Base-by-base conservation (phyloP, 2,797 vertebrate species). In the Aplochiton taeniatus region DNA sequence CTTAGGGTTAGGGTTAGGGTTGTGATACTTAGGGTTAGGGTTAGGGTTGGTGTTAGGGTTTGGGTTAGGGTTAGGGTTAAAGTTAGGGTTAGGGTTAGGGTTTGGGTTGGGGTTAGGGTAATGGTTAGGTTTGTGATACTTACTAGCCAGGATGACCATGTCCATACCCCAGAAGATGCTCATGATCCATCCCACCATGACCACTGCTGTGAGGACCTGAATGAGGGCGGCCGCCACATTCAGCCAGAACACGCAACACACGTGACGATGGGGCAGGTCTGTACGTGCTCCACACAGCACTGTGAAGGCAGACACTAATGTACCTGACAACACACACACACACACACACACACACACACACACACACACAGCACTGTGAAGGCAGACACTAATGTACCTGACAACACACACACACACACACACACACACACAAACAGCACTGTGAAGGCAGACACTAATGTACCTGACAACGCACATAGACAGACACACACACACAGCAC, bases 121-220 rank as follows among this genome's bases (percentile, higher is more conserved):
- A n/a, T n/a, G n/a, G n/a, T n/a, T n/a, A n/a, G n/a, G n/a, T n/a
- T 31, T 31, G 0, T 41, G 5, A 60, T 82, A 93, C 97, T 94
- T 89, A 99, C 97, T 99, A 85, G 97, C 96, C 0, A 99, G 92
- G 78, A 98, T 98, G 88, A 99, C 97, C 97, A 98, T 99, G 91
- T 99, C 97, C 97, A 99, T 99, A 53, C 97, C 97, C 97, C 97
- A 99, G 79, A 98, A 99, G 92, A 99, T 99, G 87, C 97, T 98
- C 96, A 99, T 98, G 88, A 99, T 98, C 97, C 97, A 99, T 62
- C 97, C 97, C 58, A 99, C 97, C 95, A 99, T 98, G 84, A 98
- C 95, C 0, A 98, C 93, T 0, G 97, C 97, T 0, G 97, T 99
- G 81, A 97, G 91, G 72, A 98, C 93, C 91, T 99, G 97, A 87